Evolutionary conservation across 2,888 invertebrate genomes (phyloP), one percentile per base, ranked within the genome.

Genomic region (Tortricodes alternella): DNA sequence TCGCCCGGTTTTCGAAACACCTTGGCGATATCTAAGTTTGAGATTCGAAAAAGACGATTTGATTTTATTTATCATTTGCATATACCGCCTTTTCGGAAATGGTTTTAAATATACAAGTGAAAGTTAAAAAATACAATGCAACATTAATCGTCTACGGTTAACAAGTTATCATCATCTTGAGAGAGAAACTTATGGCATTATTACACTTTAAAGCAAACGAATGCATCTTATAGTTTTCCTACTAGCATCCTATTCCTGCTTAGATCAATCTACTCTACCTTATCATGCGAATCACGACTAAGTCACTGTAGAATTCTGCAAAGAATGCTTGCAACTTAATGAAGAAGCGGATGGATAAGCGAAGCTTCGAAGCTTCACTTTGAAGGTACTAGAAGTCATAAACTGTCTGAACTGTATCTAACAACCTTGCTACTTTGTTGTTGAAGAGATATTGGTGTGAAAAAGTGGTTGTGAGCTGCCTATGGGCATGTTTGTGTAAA

Each of bases 331-430:
- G 34, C 34, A 43, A 37, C 32, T 44, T 56, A 38, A 50, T 50
- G 37, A 44, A 50, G 32, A 43, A 56, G 44, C 13, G 49, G 35
- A 24, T 37, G 29, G 32, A 11, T 19, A 43, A 8, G 8, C 13
- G 9, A 23, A 44, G n/a, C n/a, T n/a, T n/a, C 43, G 37, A 24
- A 13, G 35, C 43, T 35, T 37, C 24, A 56, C 16, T 13, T 27
- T 50, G 29, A 27, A 32, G 16, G 37, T 23, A 32, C 43, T 43
- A 50, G 56, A 56, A 50, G 56, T 56, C 43, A 44, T 56, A 50
- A 56, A 56, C 56, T 44, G 32, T 38, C 32, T 18, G 44, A 50
- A 56, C 56, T 56, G 56, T 50, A 44, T 44, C 56, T 56, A 56
- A 56, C 56, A 44, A 50, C 35, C 15, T 13, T 21, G 18, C 29